These are phyloP conservation scores for Oryzias melastigma DNA, from an alignment of 2,113 vertebrate species.

Conservation along the genomic window DNA sequence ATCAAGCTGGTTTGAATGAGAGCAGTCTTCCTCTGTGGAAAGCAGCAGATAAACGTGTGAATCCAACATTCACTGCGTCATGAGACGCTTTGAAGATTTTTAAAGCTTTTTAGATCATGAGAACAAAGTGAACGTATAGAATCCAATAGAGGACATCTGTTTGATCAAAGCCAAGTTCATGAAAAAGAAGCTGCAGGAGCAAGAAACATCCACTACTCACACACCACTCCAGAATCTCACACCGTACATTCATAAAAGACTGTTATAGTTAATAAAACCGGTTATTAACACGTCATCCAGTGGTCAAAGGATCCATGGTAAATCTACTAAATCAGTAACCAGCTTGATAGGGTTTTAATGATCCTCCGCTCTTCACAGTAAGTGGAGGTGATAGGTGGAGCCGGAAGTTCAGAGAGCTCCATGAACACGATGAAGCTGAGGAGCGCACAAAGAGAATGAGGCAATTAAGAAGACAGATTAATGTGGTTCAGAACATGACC, in stretches of 20 bases:
- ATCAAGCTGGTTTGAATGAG: not conserved
- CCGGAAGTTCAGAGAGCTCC: not conserved
- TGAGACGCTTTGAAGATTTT: no score
- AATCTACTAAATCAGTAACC: constrained; percentile 43
- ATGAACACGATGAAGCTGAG: constrained; percentile 1
- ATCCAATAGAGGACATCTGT: no score
- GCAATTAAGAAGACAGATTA: constrained; percentile 9
- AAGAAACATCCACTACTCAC: not conserved
- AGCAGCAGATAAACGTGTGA: no score
- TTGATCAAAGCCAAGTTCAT: no score
- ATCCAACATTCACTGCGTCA: no score
- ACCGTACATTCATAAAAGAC: constrained; percentile 21
- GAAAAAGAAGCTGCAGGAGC: no score
- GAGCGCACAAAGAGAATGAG: constrained; percentile 7
- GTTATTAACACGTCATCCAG: constrained; percentile 26
- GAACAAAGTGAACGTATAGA: no score
- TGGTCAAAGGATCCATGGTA: constrained; percentile 37
- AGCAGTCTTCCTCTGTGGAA: no score
- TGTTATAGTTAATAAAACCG: constrained; percentile 35
- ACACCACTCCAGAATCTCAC: constrained; percentile 4
- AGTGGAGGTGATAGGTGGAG: not conserved
- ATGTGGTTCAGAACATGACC: constrained; percentile 13
- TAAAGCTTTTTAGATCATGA: no score
- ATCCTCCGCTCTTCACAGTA: constrained; percentile 10
- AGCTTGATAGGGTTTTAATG: constrained; percentile 42